These are phyloP conservation scores for Neolamprologus falcicula DNA, from an alignment of 2,113 vertebrate species.

Conservation along the genomic window DNA sequence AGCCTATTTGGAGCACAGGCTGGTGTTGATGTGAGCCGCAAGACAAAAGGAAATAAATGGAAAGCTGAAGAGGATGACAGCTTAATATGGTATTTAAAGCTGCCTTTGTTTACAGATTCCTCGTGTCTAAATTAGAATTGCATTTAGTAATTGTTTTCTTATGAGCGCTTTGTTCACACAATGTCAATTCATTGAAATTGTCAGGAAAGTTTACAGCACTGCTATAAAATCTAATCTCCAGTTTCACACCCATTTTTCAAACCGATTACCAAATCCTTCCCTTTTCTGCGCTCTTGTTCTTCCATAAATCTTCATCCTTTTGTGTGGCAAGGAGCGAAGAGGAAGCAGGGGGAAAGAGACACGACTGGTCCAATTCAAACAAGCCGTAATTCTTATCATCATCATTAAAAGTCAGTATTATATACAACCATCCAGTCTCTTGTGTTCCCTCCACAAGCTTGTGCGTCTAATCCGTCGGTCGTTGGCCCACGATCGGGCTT, in stretches of 20 bases:
- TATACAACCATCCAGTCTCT: background rate
- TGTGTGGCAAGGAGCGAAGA: background rate
- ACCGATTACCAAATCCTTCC: background rate
- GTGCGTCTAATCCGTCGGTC: background rate
- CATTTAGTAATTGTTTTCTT: constrained; percentile 4
- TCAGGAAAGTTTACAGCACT: constrained; percentile 23
- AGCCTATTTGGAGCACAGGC: constrained; percentile 25
- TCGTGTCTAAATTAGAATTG: constrained; percentile 5
- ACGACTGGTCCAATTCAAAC: constrained; percentile 32
- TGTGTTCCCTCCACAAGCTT: background rate
- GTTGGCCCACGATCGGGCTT: background rate
- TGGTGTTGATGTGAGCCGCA: background rate
- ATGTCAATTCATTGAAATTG: background rate
- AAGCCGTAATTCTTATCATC: constrained; percentile 51
- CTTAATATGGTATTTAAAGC: constrained; percentile 24
- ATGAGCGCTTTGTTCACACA: background rate
- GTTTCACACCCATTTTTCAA: background rate
- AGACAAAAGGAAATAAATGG: constrained; percentile 34
- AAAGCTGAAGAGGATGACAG: constrained; percentile 17
- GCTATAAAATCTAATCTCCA: constrained; percentile 24
- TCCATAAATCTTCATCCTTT: constrained; percentile 33
- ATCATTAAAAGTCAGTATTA: constrained; percentile 8
- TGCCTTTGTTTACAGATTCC: constrained; percentile 15
- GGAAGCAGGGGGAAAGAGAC: background rate
- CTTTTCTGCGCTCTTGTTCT: background rate